Conservation (phyloP, 2,113 vertebrate species). For the Corvus cornix region DNA sequence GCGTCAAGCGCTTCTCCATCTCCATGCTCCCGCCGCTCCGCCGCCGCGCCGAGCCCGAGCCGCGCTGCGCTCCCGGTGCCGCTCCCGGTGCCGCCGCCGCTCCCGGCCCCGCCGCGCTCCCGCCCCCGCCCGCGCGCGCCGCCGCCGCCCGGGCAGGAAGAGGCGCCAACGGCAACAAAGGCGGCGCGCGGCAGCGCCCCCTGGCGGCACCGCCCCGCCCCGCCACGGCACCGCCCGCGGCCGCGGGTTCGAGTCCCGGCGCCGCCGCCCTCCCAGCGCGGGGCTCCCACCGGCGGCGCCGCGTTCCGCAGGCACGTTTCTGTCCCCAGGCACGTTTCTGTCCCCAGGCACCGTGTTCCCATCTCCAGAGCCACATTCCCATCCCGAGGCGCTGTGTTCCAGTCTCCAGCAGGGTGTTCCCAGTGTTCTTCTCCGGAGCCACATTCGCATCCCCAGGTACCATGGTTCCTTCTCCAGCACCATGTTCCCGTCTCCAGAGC, state of each 20-base stretch:
- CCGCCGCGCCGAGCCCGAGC: too few species aligned
- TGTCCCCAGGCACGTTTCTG: not conserved
- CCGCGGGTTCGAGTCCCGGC: not conserved
- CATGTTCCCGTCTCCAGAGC: not conserved
- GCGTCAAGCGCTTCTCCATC: too few species aligned
- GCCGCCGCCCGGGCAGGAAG: too few species aligned
- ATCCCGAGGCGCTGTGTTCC: too few species aligned
- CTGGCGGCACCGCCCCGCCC: not conserved
- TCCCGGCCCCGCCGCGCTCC: too few species aligned
- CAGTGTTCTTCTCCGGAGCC: not conserved
- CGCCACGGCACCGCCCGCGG: not conserved
- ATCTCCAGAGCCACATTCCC: not conserved
- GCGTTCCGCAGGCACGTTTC: fast-evolving
- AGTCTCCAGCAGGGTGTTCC: too few species aligned
- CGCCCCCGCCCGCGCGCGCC: too few species aligned
- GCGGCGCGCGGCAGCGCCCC: too few species aligned
- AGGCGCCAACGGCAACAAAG: too few species aligned
- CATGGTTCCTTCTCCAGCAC: not conserved
- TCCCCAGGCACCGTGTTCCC: not conserved
- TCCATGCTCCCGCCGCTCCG: too few species aligned
- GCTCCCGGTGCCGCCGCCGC: too few species aligned
- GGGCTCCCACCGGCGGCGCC: not conserved
- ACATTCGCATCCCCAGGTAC: not conserved
- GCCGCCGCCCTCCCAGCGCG: not conserved
- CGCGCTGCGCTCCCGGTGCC: too few species aligned